Percentiles rank a stretch among this genome's conserved stretches.
Evolutionary conservation across 2,113 vertebrate genomes (phyloP).

Genomic region (Pachycephala philippinensis): DNA sequence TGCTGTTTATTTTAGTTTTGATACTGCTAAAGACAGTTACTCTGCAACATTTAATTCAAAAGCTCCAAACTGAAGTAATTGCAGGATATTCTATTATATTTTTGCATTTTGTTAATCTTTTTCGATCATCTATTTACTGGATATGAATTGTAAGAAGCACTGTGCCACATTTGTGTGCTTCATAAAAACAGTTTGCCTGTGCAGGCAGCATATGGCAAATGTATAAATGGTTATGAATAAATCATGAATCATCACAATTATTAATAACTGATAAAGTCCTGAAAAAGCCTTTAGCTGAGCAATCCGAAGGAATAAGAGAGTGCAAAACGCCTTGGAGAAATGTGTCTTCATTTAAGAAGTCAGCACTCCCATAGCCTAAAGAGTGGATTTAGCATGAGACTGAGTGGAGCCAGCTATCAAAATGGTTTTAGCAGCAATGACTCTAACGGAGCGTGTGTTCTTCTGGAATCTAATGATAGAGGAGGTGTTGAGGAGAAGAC

Average conservation of each 20-base stretch:
- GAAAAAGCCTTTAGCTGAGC: slow-evolving; percentile 42
- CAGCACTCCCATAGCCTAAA: not conserved
- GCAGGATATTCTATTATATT: not conserved
- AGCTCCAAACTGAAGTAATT: not conserved
- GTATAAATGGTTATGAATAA: slow-evolving; percentile 65
- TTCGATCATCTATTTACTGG: slow-evolving; percentile 4
- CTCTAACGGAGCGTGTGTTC: not conserved
- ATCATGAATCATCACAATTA: slow-evolving; percentile 58
- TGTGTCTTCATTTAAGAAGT: not conserved
- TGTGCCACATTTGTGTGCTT: not conserved
- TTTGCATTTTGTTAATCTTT: slow-evolving; percentile 35
- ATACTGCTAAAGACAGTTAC: not conserved
- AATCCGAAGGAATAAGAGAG: not conserved
- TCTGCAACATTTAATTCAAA: not conserved
- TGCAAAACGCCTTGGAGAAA: slow-evolving; percentile 41
- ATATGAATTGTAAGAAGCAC: slow-evolving; percentile 15
- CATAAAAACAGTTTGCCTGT: slow-evolving; percentile 32
- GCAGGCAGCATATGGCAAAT: slow-evolving; percentile 55
- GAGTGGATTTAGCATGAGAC: slow-evolving; percentile 6
- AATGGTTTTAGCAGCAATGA: slow-evolving; percentile 2
- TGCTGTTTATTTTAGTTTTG: slow-evolving; percentile 7
- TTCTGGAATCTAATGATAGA: slow-evolving; percentile 34
- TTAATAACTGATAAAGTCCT: slow-evolving; percentile 61
- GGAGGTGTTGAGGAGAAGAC: not conserved
- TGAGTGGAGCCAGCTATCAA: slow-evolving; percentile 44